These are phyloP conservation scores for Chiropotes sagulatus DNA, from an alignment of 2,797 vertebrate species.

Conservation along the genomic window DNA sequence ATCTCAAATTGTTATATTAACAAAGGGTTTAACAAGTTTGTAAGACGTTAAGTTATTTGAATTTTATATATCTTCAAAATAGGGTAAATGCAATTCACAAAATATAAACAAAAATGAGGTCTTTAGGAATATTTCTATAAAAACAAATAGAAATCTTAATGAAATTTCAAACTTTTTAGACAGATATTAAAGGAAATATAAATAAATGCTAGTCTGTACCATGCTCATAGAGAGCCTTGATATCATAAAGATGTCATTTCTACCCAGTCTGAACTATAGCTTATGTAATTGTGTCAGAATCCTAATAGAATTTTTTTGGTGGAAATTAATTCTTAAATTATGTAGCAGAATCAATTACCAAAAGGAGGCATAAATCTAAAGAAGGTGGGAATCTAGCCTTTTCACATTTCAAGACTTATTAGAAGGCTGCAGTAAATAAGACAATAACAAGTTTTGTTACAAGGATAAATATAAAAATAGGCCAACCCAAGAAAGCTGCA, in stretches of 20 bases:
- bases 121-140: neutral
- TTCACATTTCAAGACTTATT: neutral
- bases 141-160: neutral
- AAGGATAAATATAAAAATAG: neutral
- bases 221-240: neutral
- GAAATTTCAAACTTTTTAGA: neutral
- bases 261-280: neutral
- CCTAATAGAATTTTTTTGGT: neutral
- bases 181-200: neutral
- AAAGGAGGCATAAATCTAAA: neutral
- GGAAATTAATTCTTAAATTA: neutral
- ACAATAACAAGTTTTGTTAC: neutral
- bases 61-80: neutral
- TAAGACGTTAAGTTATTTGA: neutral
- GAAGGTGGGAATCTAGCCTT: neutral
- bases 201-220: neutral
- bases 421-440: neutral
- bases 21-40: neutral
- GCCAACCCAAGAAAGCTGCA: neutral
- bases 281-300: neutral
- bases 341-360: neutral
- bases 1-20: neutral
- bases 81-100: neutral
- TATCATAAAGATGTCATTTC: neutral
- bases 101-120: neutral